Base-by-base conservation (phyloP, 2,888 invertebrate genomes). In the Drosophila meridiana region DNA sequence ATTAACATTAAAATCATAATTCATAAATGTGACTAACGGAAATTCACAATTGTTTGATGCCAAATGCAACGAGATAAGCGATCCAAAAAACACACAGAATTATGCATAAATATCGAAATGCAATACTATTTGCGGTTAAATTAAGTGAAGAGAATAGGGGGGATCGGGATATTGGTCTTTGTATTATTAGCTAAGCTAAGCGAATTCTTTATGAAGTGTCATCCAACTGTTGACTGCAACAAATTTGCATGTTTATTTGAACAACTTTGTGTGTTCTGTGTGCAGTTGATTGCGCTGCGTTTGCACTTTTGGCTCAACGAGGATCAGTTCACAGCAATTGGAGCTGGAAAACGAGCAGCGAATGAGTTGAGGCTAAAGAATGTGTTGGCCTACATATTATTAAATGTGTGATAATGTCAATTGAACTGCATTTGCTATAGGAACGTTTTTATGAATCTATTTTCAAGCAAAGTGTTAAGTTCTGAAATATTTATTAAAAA, bases 1-100 rank as follows among this genome's bases (percentile, higher is more conserved):
- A 84, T 84, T 84, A 88, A 84, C 84, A 84, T 83, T 86, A 78
- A 84, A 83, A 86, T 79, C 82, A 88, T 88, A 86, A 88, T 80
- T 83, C 68, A 67, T 73, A 82, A 73, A 73, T 74, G 59, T 67
- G 69, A 56, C 69, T 42, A 62, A 69, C 86, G 83, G 83, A 88
- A 88, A 88, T 72, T 73, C 50, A 60, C 78, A 87, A 87, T 80
- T 85, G 75, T 66, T 64, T 73, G 62, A 65, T 74, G 45, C 67
- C 55, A 60, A 79, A 59, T 55, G 48, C 50, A 65, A 26, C 50
- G 76, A 76, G 76, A 76, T 80, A 76, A 76, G 60, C 69, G 13
- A 20, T 32, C 38, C 56, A 32, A 63, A 56, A 45, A 38, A 28
- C 14, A 47, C 26, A 60, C 43, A 26, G 72, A 76, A 68, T 72